Conservation (phyloP, 2,113 vertebrate species). For the Carlito syrichta region DNA sequence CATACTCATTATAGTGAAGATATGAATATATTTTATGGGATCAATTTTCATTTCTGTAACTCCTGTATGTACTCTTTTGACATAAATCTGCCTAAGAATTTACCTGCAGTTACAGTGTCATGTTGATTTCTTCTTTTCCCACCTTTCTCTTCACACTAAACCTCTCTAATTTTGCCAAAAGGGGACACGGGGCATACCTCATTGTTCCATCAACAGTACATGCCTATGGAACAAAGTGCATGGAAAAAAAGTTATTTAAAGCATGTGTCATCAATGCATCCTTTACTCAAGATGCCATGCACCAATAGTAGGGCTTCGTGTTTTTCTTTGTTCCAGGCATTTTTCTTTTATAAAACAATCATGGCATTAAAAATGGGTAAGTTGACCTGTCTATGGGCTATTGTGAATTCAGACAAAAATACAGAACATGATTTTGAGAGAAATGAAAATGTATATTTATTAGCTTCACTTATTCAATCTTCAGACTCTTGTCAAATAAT, state of each 20-base stretch:
- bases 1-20: neutral
- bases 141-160: neutral
- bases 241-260: neutral
- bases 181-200: neutral
- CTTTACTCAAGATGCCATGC: neutral
- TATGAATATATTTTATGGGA: neutral
- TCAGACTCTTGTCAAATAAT: neutral
- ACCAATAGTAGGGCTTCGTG: neutral
- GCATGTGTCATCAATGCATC: neutral
- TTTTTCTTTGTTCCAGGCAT: neutral
- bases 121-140: neutral
- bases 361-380: neutral
- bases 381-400: neutral
- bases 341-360: neutral
- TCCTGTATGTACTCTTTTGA: neutral
- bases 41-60: neutral
- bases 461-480: neutral
- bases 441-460: neutral
- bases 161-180: neutral
- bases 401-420: neutral
- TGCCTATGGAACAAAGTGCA: neutral
- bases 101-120: neutral
- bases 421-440: neutral
- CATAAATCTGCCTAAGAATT: neutral
- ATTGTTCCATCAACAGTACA: fast-evolving